Percentiles rank a stretch among this genome's conserved stretches.
These are phyloP conservation scores for Microtus californicus DNA, from an alignment of 2,797 vertebrate species.

Conservation along the genomic window DNA sequence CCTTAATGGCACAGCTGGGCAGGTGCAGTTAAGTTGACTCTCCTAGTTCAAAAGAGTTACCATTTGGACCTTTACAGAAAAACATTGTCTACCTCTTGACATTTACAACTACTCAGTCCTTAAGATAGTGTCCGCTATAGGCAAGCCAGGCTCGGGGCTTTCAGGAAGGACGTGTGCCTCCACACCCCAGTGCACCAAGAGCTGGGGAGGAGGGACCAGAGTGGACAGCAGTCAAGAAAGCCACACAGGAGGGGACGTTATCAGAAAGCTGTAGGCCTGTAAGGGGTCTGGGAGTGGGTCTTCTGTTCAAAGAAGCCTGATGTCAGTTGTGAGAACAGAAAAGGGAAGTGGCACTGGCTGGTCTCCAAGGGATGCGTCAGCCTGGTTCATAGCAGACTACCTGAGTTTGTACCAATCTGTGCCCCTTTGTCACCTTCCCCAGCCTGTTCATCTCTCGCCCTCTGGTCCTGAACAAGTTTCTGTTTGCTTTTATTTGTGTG, in stretches of 20 bases:
- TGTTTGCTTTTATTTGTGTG: background rate
- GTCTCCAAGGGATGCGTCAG: background rate
- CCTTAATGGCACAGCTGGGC: background rate
- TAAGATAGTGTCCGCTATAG: background rate
- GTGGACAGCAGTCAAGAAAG: background rate
- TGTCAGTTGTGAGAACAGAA: background rate
- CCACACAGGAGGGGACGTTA: background rate
- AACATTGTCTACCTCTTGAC: background rate
- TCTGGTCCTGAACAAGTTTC: background rate
- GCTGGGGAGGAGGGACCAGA: background rate
- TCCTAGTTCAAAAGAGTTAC: background rate
- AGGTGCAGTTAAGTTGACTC: background rate
- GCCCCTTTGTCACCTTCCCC: background rate
- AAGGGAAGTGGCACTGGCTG: background rate
- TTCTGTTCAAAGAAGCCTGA: background rate
- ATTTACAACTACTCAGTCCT: background rate
- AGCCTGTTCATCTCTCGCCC: background rate
- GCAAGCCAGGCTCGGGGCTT: background rate
- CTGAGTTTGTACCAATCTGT: background rate
- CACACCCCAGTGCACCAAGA: too few species aligned
- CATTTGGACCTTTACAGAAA: background rate
- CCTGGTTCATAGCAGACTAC: background rate
- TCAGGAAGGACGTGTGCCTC: background rate
- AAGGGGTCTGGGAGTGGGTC: background rate
- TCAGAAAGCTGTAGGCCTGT: background rate